Evolutionary conservation across 2,888 invertebrate genomes (phyloP), one percentile per base, ranked within the genome.

Genomic region (Oeneis ivallda): DNA sequence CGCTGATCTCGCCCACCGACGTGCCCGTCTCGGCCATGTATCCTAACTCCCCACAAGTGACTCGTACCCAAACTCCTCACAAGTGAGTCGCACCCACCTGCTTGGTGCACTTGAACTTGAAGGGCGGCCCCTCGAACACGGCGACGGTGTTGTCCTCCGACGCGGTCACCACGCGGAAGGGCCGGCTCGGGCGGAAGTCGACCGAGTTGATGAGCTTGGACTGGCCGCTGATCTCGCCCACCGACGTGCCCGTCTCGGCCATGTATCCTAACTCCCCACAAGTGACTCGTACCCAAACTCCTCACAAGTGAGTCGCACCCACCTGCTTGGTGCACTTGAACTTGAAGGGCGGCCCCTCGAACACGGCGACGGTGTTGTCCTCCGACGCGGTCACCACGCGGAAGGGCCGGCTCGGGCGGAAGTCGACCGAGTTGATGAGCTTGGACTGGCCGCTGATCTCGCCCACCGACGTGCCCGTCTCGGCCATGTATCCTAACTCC

Each of bases 311-410:
- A n/a, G n/a, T n/a, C n/a, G n/a, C n/a, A 11, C 74, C 74, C 72
- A 94, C 95, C 92, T 96, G 96, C 81, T 97, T 97, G 15, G 97
- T 97, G 94, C 96, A 97, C 87, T 97, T 97, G 83, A 97, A 97
- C 82, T 97, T 97, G 93, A 99, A 99, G 4, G 99, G 99, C 0
- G 99, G 99, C 8, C 99, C 99, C 85, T 99, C 98, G 82, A 97
- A 99, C 63, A 99, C 95, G 32, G 95, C 98, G 64, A 98, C 95
- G 0, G 97, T 97, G 83, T 98, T 98, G 84, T 99, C 99, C 85
- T 99, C 99, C 58, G 97, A 97, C 5, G 98, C 99, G 9, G 99
- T 98, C 50, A 98, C 95, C 79, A 99, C 95, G 70, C 98, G 94
- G 91, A 98, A 99, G 0, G 99, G 99, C 63, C 99, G 93, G 19